Conservation (phyloP, 2,797 vertebrate genomes). For the Podarcis lilfordi region DNA sequence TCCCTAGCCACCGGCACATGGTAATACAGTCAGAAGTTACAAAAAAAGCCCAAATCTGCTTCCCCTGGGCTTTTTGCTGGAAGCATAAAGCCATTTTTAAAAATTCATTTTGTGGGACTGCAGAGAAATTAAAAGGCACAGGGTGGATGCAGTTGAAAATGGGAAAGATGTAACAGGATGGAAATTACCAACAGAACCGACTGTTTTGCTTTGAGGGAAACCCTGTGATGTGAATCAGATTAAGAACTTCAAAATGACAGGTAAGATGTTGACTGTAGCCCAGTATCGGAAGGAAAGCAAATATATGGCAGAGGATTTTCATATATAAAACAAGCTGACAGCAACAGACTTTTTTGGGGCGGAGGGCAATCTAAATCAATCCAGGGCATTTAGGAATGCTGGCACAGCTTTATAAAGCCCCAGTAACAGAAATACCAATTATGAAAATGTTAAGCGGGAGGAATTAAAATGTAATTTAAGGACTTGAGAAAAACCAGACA, state of each 20-base stretch:
- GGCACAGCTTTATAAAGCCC: not conserved
- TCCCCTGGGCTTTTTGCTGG: not conserved
- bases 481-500: no score
- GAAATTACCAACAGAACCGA: not conserved
- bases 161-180: not conserved
- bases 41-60: no score
- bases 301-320: not conserved
- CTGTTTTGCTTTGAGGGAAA: not conserved
- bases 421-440: no score
- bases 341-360: not conserved
- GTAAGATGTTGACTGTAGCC: not conserved
- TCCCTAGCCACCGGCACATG: not conserved
- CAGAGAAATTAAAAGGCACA: not conserved
- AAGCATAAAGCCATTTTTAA: not conserved
- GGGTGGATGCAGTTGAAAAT: not conserved
- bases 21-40: not conserved
- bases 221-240: not conserved
- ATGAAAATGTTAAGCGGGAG: no score
- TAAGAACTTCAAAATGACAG: not conserved
- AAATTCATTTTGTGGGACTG: not conserved
- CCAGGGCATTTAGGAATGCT: not conserved
- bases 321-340: not conserved
- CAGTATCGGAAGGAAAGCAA: not conserved
- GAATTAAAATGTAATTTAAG: no score
- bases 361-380: not conserved